A percentile compares a stretch with the other conserved stretches of the same genome.
phyloP scores from a whole-genome alignment of 1,140 invertebrate species.

The Goniozus legneri region DNA sequence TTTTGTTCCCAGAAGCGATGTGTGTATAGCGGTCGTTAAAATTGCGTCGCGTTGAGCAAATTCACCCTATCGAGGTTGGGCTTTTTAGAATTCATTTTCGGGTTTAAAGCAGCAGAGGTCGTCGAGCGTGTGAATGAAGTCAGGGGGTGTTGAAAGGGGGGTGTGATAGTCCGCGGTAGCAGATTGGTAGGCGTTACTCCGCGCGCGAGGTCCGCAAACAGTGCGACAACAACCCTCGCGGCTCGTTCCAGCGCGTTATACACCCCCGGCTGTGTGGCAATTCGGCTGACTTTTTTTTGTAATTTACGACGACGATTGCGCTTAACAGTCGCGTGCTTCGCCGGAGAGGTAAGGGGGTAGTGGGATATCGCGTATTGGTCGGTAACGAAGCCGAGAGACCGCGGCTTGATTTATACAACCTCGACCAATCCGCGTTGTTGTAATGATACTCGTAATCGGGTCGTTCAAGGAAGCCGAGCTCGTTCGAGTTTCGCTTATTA shows the following conservation, averaged over 20 bases:
- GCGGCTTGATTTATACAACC: too few relatives aligned
- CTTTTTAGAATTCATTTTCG: constrained; percentile 52
- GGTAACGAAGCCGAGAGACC: too few relatives aligned
- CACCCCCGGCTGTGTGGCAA: constrained; percentile 17
- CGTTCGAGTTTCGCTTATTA: too few relatives aligned
- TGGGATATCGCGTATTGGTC: too few relatives aligned
- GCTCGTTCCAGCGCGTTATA: constrained; percentile 16
- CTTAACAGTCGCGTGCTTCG: too few relatives aligned
- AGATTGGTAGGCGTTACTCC: constrained; percentile 44
- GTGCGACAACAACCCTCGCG: constrained; percentile 21
- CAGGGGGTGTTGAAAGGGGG: constrained; percentile 14
- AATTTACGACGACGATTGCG: constrained; percentile 39
- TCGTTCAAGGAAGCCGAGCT: too few relatives aligned
- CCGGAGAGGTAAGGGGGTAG: too few relatives aligned
- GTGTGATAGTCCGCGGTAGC: constrained; percentile 12
- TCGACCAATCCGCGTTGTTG: too few relatives aligned
- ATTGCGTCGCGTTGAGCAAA: too few relatives aligned
- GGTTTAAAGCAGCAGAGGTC: constrained; percentile 36
- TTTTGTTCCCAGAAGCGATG: too few relatives aligned
- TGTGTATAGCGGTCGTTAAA: too few relatives aligned
- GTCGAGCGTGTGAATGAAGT: constrained; percentile 30
- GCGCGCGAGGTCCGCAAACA: constrained; percentile 18
- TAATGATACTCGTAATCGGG: too few relatives aligned
- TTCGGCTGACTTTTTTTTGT: constrained; percentile 35
- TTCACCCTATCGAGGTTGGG: constrained; percentile 2